These are phyloP conservation scores for Bothrops alternatus DNA, from an alignment of 2,797 vertebrate species.

Conservation along the genomic window DNA sequence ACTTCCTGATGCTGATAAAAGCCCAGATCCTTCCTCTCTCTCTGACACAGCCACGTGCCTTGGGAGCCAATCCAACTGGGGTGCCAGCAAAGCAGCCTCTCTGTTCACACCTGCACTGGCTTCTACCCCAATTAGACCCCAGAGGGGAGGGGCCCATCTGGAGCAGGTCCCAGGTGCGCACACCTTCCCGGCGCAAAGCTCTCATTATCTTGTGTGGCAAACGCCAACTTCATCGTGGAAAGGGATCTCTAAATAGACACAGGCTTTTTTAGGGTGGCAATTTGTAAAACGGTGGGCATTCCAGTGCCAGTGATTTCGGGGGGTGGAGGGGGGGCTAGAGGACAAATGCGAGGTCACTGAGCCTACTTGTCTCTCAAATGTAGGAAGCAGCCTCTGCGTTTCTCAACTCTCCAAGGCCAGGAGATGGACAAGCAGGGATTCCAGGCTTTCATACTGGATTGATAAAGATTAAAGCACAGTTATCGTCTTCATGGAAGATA, in stretches of 20 bases:
- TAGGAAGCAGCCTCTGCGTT: fast-evolving
- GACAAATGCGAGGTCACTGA: not conserved
- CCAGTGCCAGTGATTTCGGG: not conserved
- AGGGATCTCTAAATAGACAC: conserved; percentile 58
- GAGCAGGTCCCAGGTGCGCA: conserved; percentile 49
- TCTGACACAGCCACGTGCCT: not conserved
- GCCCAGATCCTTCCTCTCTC: not conserved
- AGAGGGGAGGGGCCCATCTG: conserved; percentile 55
- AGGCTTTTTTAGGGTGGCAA: conserved; percentile 38
- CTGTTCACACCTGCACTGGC: conserved; percentile 56
- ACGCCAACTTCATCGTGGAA: conserved; percentile 54
- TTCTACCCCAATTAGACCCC: conserved; percentile 54
- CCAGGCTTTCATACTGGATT: not conserved
- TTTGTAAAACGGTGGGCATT: not conserved
- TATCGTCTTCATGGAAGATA: not conserved
- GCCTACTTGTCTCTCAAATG: not conserved
- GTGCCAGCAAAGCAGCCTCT: conserved; percentile 1
- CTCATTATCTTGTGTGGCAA: conserved; percentile 59
- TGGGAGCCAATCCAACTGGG: not conserved
- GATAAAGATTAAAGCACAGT: too few relatives aligned
- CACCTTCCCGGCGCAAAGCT: conserved; percentile 50
- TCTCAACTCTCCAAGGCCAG: not conserved
- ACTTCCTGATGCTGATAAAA: not conserved
- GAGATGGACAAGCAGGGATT: not conserved
- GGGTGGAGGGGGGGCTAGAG: too few relatives aligned